Evolutionary conservation across 2,797 vertebrate species (phyloP), one percentile per base, ranked within the genome.

Genomic region (Manis pentadactyla): DNA sequence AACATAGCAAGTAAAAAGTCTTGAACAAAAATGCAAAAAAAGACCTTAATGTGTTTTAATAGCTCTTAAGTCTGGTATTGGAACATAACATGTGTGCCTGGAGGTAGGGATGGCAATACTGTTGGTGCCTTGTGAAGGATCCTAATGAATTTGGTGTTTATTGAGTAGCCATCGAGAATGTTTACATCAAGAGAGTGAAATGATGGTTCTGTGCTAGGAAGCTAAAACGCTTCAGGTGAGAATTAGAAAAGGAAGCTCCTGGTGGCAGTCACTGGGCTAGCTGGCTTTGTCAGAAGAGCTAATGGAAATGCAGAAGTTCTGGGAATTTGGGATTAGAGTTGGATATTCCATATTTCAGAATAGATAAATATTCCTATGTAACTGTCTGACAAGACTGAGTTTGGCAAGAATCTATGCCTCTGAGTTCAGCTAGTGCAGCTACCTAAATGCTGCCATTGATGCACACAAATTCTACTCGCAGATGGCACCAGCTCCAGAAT

Each of bases 271-370:
- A 53, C 57, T 37, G 37, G 12, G 66, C 25, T 90, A 21, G 31
- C 14, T 88, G 59, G 27, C 39, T 83, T 87, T 93, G 42, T 79
- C 66, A 79, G 49, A 71, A 64, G 18, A 66, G 31, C 13, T 82
- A 42, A 93, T 25, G 14, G 31, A 77, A 82, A 93, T 61, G 14
- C 12, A 81, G 25, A 53, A 29, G 85, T 59, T 90, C 66, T 93
- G 49, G 37, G 13, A 93, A 61, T 77, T 66, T 94, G 71, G 13
- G 27, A 73, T 3, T 61, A 77, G 13, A 3, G 2, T 39, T 66
- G 25, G 51, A 49, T 87, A 68, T n/a, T 94, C 59, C 29, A 64
- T 5, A 85, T 85, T 91, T 94, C 53, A 61, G 55, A 93, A n/a
- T 85, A 7, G 37, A 71, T 27, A 74, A 46, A 87, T 66, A 84